Percentiles rank a stretch among this genome's conserved stretches.
These are phyloP conservation scores for Arion vulgaris DNA, from an alignment of 1,140 invertebrate genomes.

Conservation along the genomic window DNA sequence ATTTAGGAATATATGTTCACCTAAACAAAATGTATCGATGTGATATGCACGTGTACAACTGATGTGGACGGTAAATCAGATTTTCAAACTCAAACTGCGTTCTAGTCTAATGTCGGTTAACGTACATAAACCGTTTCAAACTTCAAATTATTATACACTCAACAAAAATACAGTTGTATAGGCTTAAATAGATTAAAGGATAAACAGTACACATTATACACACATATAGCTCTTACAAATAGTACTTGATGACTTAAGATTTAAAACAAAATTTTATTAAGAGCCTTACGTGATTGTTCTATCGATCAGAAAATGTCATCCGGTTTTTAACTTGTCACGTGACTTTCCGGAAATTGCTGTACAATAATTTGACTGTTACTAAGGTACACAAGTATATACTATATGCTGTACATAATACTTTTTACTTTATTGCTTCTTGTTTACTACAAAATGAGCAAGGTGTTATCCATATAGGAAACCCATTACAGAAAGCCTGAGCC, in stretches of 20 bases:
- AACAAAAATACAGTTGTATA: not conserved
- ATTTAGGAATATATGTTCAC: no score
- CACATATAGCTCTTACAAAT: not conserved
- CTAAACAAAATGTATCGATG: no score
- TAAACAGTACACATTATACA: not conserved
- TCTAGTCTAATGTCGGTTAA: no score
- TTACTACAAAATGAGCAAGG: not conserved
- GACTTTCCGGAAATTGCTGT: not conserved
- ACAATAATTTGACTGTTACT: not conserved
- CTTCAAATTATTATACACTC: no score
- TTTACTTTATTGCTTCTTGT: no score
- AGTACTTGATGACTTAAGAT: not conserved
- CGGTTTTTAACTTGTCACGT: slow-evolving; percentile 1
- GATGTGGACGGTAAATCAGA: no score
- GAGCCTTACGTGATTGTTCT: slow-evolving; percentile 14
- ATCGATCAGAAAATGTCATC: not conserved
- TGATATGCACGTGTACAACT: no score
- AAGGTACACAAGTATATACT: no score
- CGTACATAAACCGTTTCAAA: no score
- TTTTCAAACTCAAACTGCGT: no score
- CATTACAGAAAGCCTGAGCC: not conserved
- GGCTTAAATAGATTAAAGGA: not conserved
- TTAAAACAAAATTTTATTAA: not conserved
- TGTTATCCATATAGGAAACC: not conserved
- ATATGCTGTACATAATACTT: no score